Conservation (phyloP, 2,113 vertebrate genomes). For the Myotis yumanensis region DNA sequence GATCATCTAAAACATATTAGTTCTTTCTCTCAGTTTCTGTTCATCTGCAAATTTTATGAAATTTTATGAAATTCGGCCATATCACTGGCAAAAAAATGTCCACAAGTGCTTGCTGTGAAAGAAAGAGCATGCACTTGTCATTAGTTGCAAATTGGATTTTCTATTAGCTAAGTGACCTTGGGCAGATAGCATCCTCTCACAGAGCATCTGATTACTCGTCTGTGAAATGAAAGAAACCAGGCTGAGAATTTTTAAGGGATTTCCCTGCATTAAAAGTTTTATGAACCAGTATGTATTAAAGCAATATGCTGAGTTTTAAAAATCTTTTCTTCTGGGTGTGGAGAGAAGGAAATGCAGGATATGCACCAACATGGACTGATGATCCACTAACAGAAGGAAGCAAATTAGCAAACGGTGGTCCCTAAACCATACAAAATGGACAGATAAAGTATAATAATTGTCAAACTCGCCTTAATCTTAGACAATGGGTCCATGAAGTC, state of each 20-base stretch:
- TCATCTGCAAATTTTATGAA: neutral
- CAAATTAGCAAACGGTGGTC: neutral
- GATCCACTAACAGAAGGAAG: neutral
- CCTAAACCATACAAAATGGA: neutral
- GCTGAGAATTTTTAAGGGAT: neutral
- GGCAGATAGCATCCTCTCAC: neutral
- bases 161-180: constrained; percentile 24
- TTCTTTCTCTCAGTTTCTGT: neutral
- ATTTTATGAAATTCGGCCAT: neutral
- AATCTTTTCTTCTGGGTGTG: neutral
- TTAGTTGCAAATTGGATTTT: constrained; percentile 28
- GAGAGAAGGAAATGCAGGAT: neutral
- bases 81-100: neutral
- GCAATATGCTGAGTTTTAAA: neutral
- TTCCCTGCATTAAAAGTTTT: constrained; percentile 7
- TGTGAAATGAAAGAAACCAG: constrained; percentile 4
- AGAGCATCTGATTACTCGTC: neutral
- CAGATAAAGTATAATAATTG: neutral
- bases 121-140: neutral
- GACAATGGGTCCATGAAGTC: neutral
- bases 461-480: neutral
- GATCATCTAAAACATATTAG: neutral
- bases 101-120: neutral
- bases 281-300: constrained; percentile 14
- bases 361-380: neutral